Evolutionary conservation across 2,113 vertebrate genomes (phyloP), one percentile per base, ranked within the genome.

Genomic region (Bubo scandiacus): DNA sequence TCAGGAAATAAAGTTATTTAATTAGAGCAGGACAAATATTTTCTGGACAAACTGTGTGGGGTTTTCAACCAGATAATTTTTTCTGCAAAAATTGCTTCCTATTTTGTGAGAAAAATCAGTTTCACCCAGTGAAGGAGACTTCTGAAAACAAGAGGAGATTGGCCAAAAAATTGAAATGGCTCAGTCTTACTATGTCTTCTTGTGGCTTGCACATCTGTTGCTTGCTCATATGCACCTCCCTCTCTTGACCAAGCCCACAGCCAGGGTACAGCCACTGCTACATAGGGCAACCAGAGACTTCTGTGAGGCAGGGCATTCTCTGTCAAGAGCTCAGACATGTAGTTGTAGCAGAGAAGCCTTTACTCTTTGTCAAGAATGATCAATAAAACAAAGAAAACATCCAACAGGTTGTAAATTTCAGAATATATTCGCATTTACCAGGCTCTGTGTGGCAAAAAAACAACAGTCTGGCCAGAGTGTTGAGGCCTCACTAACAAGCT

Each of bases 121-220:
- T 57, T 65, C 32, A 42, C 59, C 73, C 32, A 36, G 29, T 14
- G 30, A 80, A 57, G 10, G 6, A 42, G n/a, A 47, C 74, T 87
- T 68, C n/a, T 47, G 43, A 73, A 86, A 90, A 81, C 2, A 45
- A 36, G 4, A 84, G 81, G 77, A 70, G 5, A 34, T 47, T 54
- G 7, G 36, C 20, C 10, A 78, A 78, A 86, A 70, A 1, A 26
- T 42, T 62, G 8, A 57, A 78, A 52, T 42, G 8, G 6, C 12
- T 88, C 0, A 0, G 3, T 61, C 9, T 57, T 70, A 57, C 3
- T 5, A 7, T 42, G 15, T 49, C 1, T 2, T 36, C 12, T 63
- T 67, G 11, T 30, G 59, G 11, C 32, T 81, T 85, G 11, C 17
- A 52, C 4, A 5, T 54, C 26, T 62, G 7, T 62, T 89, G 7